These are phyloP conservation scores for Siniperca chuatsi DNA, from an alignment of 2,113 vertebrate genomes.

Conservation along the genomic window DNA sequence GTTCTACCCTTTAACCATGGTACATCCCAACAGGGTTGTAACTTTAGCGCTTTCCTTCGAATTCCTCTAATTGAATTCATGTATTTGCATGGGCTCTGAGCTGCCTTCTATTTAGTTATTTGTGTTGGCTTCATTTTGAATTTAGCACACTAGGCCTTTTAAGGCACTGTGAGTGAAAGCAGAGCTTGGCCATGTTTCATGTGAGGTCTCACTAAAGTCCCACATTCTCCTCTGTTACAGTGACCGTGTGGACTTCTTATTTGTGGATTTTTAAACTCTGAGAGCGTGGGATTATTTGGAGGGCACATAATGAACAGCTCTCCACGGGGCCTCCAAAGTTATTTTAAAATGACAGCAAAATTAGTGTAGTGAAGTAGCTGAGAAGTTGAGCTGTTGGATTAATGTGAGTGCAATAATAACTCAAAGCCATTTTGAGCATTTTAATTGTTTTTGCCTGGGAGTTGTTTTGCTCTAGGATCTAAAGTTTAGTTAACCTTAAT, in stretches of 20 bases:
- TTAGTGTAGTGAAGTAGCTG: background rate
- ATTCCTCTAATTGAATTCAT: background rate
- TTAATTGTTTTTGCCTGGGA: conserved; percentile 21
- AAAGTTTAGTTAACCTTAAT: conserved; percentile 5
- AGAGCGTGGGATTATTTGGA: conserved; percentile 11
- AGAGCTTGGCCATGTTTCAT: background rate
- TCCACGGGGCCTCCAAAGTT: background rate
- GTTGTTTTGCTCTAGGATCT: conserved; percentile 15
- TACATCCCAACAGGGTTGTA: background rate
- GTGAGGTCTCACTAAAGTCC: background rate
- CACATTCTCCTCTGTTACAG: background rate
- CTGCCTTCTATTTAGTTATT: conserved; percentile 12
- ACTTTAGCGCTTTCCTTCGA: background rate
- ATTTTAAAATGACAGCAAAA: conserved; percentile 13
- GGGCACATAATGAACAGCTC: background rate
- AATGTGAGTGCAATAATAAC: conserved; percentile 2
- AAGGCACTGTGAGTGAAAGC: background rate
- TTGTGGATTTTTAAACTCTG: background rate
- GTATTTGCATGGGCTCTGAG: background rate
- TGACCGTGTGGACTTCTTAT: background rate
- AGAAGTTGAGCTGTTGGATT: conserved; percentile 12
- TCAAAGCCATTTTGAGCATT: background rate
- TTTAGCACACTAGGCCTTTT: background rate
- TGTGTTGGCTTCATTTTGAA: background rate
- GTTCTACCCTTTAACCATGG: no score